Base-by-base conservation (phyloP, 2,888 invertebrate species). In the Ypsolopha sequella region DNA sequence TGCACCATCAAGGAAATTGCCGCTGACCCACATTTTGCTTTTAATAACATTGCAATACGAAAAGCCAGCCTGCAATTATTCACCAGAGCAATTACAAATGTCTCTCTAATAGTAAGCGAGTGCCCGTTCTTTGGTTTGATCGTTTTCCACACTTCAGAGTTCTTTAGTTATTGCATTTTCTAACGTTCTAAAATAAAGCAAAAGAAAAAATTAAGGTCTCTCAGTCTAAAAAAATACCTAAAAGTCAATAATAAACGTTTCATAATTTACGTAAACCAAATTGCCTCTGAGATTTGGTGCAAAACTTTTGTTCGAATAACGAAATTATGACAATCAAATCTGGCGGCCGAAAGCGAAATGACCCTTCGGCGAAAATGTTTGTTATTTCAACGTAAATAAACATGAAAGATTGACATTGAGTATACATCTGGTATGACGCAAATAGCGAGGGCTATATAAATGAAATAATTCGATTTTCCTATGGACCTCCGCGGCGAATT, bases 361-460 rank as follows among this genome's bases (percentile, higher is more conserved):
- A 85, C 85, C 85, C 84, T 66, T 66, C 60, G 62, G 56, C 56
- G 60, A 58, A 62, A 76, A 75, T 81, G 76, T 85, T 85, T 85
- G 82, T 71, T 82, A 68, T 79, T 78, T 78, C 80, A 79, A 71
- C 72, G 85, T 82, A 86, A 86, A 84, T 76, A 86, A 81, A 84
- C 76, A 78, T 60, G 59, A 65, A 67, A 82, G 84, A 85, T 82
- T 85, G 85, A 86, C 85, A 73, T 75, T 58, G 70, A 82, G 76
- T 77, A 82, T 85, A 85, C 86, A 86, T 82, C 85, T 86, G 86
- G 80, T 76, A 66, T 77, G 77, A 76, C 80, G 81, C 84, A 81
- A 86, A 85, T 80, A 84, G 80, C 77, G 64, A 75, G 80, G 81
- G 74, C 73, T 66, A 52, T 62, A 68, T 80, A 85, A 84, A 85